Evolutionary conservation across 1,140 invertebrate species (phyloP).

Genomic region (Drosophila subobscura): DNA sequence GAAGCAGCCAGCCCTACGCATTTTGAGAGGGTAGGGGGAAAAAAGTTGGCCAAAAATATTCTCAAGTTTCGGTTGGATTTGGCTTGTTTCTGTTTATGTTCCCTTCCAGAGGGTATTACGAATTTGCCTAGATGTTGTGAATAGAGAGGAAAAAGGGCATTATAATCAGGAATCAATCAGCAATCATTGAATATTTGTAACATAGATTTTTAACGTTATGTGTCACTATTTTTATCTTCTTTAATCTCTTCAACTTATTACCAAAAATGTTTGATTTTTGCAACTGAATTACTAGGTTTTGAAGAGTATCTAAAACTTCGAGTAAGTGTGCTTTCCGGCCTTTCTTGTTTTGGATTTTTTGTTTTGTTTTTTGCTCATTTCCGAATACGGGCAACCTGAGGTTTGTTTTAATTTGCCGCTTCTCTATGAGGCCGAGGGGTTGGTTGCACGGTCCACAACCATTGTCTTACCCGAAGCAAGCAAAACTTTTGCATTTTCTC

Average conservation of each 20-base stretch:
- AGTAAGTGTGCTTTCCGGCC: conserved; percentile 10
- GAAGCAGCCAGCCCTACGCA: conserved; percentile 12
- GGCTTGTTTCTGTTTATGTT: conserved; percentile 21
- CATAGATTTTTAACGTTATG: too few relatives aligned
- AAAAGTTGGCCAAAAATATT: conserved; percentile 49
- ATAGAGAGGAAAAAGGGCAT: too few relatives aligned
- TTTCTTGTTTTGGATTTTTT: conserved; percentile 13
- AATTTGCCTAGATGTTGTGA: too few relatives aligned
- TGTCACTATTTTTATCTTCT: too few relatives aligned
- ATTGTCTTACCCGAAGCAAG: conserved; percentile 68
- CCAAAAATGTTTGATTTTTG: too few relatives aligned
- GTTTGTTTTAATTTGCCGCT: conserved; percentile 81
- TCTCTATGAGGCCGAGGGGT: conserved; percentile 60
- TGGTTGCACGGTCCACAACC: conserved; percentile 20
- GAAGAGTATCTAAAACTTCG: too few relatives aligned
- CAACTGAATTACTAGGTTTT: too few relatives aligned
- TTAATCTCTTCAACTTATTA: too few relatives aligned
- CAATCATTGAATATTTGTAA: too few relatives aligned
- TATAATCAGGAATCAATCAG: too few relatives aligned
- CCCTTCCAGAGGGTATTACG: too few relatives aligned
- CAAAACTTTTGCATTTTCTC: conserved; percentile 81
- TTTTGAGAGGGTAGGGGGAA: conserved; percentile 1
- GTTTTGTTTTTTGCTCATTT: conserved; percentile 70
- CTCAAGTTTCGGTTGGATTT: conserved; percentile 52
- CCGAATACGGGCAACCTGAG: conserved; percentile 80